Conservation (phyloP, 2,797 vertebrate genomes). For the Monodelphis domestica region DNA sequence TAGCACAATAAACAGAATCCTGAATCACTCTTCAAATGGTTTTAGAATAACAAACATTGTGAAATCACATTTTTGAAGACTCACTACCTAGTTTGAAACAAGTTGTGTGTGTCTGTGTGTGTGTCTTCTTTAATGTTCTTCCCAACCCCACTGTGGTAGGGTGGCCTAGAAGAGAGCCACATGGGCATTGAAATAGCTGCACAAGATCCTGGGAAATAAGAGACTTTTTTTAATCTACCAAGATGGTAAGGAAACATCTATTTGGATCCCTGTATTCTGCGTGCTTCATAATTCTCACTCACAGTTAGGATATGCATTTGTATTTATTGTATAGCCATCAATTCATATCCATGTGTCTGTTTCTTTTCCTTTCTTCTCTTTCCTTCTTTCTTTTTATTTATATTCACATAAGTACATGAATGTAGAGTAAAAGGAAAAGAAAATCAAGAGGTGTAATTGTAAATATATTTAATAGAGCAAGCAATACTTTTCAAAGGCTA, state of each 20-base stretch:
- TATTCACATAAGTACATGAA: not conserved
- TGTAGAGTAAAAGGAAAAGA: not conserved
- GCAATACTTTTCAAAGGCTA: not conserved
- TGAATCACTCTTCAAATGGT: conserved; percentile 20
- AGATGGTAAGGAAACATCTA: not conserved
- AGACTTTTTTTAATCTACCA: not conserved
- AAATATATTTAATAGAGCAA: not conserved
- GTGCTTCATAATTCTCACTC: not conserved
- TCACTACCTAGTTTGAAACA: conserved; percentile 45
- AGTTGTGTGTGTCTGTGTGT: not conserved
- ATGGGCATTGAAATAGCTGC: not conserved
- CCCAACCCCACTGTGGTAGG: not conserved
- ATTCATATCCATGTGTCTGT: not conserved
- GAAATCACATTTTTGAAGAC: conserved; percentile 21
- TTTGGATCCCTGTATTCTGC: not conserved
- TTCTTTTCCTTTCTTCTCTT: not conserved
- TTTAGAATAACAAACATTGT: conserved; percentile 36
- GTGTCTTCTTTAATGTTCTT: conserved; percentile 27
- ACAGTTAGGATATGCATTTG: conserved; percentile 9
- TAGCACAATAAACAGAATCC: conserved; percentile 26
- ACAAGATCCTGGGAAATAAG: not conserved
- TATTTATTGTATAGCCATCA: not conserved
- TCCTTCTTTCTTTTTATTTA: not conserved
- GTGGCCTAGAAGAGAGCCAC: not conserved
- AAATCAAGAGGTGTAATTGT: not conserved